Conservation (phyloP, 2,797 vertebrate species). For the Poeciliopsis paucimaculata region DNA sequence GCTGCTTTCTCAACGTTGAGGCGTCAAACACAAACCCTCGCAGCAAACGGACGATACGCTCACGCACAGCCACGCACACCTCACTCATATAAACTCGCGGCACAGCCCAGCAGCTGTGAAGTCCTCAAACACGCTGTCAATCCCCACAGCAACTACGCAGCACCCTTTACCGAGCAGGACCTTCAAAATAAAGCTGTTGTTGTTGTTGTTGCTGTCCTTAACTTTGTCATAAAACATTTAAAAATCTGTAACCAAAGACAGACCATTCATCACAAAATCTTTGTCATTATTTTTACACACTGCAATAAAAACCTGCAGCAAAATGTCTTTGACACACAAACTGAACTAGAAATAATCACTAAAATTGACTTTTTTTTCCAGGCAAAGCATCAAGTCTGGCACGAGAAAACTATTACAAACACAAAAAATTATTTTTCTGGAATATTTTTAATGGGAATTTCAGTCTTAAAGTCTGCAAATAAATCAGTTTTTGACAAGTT, state of each 20-base stretch:
- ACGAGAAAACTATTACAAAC: background rate
- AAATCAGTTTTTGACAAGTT: background rate
- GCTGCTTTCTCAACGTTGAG: background rate
- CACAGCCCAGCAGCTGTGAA: conserved; percentile 14
- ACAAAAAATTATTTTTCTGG: background rate
- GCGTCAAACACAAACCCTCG: background rate
- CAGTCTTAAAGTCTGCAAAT: background rate
- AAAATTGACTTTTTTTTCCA: background rate
- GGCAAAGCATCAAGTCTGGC: background rate
- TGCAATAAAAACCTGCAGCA: background rate
- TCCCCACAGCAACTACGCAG: background rate
- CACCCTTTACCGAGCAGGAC: accelerated
- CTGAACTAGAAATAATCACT: background rate
- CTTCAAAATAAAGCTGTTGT: conserved; percentile 50
- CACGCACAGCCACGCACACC: conserved; percentile 13
- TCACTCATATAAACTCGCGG: conserved; percentile 30
- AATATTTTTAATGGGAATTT: background rate
- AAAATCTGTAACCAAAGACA: background rate
- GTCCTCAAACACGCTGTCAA: conserved; percentile 34
- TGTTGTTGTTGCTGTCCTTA: background rate
- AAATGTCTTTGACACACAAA: background rate
- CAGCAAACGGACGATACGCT: conserved; percentile 7
- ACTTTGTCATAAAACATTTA: background rate
- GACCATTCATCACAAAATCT: background rate
- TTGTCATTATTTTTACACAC: background rate